Evolutionary conservation across 2,888 invertebrate species (phyloP).

Genomic region (Therioaphis trifolii): DNA sequence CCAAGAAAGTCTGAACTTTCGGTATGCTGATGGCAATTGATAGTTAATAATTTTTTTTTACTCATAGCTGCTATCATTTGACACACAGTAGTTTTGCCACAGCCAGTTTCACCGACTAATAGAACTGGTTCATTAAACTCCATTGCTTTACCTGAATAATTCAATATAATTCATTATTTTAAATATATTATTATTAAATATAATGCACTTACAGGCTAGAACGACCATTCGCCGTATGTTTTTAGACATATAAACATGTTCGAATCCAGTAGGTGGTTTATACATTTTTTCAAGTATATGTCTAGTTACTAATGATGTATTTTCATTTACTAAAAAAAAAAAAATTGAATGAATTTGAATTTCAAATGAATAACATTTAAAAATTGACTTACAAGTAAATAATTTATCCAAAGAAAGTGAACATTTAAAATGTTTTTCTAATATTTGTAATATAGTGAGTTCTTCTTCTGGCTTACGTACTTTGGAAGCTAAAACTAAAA

Average conservation of each 20-base stretch:
- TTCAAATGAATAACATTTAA: conserved; percentile 49
- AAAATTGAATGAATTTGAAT: conserved; percentile 50
- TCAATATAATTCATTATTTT: not conserved
- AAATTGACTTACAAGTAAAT: conserved; percentile 73
- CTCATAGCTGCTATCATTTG: conserved; percentile 84
- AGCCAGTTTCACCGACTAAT: conserved; percentile 96
- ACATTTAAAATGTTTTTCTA: conserved; percentile 83
- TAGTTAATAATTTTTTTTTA: conserved; percentile 77
- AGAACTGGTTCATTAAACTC: conserved; percentile 93
- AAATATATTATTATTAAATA: not conserved
- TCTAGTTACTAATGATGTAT: conserved; percentile 82
- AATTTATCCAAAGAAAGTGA: conserved; percentile 78
- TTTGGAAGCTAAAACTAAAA: conserved; percentile 90
- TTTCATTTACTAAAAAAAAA: conserved; percentile 67
- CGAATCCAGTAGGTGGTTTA: conserved; percentile 73
- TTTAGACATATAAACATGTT: conserved; percentile 93
- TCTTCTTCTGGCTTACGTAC: conserved; percentile 88
- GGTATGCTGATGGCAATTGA: conserved; percentile 99
- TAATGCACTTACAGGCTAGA: conserved; percentile 69
- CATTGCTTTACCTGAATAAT: conserved; percentile 78
- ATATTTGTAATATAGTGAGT: conserved; percentile 81
- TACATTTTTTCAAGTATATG: conserved; percentile 77
- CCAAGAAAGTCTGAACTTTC: conserved; percentile 98
- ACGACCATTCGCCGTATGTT: conserved; percentile 82
- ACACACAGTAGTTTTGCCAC: conserved; percentile 96